Conservation (phyloP, 1,140 invertebrate species). For the Drepana arcuata region DNA sequence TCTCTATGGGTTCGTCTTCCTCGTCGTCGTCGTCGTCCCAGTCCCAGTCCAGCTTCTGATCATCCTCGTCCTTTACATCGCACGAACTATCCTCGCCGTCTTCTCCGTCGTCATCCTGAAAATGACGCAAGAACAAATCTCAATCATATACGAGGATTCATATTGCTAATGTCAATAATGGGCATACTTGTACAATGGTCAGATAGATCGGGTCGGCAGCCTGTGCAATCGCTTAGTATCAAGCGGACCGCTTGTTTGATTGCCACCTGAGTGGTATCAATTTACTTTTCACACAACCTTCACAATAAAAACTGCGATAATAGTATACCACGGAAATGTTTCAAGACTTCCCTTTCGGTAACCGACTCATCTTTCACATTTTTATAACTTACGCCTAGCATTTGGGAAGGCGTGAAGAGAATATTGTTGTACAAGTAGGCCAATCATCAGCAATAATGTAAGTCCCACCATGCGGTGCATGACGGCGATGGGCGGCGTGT, state of each 20-base stretch:
- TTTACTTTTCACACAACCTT: no score
- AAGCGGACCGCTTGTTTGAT: not conserved
- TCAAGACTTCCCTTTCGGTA: no score
- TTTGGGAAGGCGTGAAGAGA: not conserved
- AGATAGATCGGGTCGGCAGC: not conserved
- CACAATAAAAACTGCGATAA: no score
- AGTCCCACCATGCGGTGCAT: conserved; percentile 73
- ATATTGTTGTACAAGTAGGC: not conserved
- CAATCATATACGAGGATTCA: no score
- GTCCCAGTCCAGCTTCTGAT: conserved; percentile 32
- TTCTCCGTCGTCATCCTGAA: conserved; percentile 32
- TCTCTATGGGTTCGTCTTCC: conserved; percentile 25
- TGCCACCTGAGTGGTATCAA: no score
- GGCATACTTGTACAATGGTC: not conserved
- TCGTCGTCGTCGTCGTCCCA: conserved; percentile 44
- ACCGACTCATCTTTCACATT: no score
- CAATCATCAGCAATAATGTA: conserved; percentile 1
- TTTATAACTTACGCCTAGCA: not conserved
- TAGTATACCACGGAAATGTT: no score
- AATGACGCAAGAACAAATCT: no score
- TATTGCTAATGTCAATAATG: not conserved
- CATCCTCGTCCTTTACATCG: conserved; percentile 20
- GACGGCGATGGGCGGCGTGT: conserved; percentile 94
- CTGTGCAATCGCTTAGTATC: not conserved
- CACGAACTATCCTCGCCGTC: conserved; percentile 20